phyloP scores from a whole-genome alignment of 2,888 invertebrate species.

The Phengaris arion region DNA sequence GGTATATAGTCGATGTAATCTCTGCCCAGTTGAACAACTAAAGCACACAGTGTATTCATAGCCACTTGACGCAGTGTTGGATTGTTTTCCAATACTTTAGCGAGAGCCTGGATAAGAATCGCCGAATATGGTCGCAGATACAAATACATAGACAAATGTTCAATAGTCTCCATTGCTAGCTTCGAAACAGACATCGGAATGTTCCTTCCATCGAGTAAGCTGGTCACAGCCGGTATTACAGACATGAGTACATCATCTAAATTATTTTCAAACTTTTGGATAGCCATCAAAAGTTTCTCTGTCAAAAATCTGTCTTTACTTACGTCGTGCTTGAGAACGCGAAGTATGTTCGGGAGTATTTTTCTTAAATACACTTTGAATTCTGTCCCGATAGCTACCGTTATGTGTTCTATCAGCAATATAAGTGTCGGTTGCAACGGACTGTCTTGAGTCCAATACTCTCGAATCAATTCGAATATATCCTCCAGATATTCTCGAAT shows the following conservation, averaged over 20 bases:
- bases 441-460: conserved; percentile 94
- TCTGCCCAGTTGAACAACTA: conserved; percentile 92
- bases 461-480: conserved; percentile 94
- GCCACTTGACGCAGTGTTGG: conserved; percentile 88
- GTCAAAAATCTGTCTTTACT: conserved; percentile 91
- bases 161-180: conserved; percentile 90
- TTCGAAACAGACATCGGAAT: conserved; percentile 87
- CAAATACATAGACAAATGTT: conserved; percentile 91
- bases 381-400: conserved; percentile 95
- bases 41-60: conserved; percentile 93
- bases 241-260: conserved; percentile 97
- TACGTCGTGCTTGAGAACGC: conserved; percentile 93
- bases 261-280: conserved; percentile 96
- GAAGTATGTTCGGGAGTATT: conserved; percentile 94
- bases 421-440: conserved; percentile 93
- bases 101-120: conserved; percentile 94
- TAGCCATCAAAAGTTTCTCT: conserved; percentile 88
- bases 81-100: conserved; percentile 89
- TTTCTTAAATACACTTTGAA: conserved; percentile 96
- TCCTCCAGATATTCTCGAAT: conserved; percentile 97
- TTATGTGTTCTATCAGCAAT: conserved; percentile 94
- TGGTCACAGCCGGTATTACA: conserved; percentile 95
- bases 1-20: conserved; percentile 96
- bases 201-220: conserved; percentile 92
- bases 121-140: conserved; percentile 96